phyloP scores from a whole-genome alignment of 2,888 invertebrate species.

The Epistrophella euchroma region DNA sequence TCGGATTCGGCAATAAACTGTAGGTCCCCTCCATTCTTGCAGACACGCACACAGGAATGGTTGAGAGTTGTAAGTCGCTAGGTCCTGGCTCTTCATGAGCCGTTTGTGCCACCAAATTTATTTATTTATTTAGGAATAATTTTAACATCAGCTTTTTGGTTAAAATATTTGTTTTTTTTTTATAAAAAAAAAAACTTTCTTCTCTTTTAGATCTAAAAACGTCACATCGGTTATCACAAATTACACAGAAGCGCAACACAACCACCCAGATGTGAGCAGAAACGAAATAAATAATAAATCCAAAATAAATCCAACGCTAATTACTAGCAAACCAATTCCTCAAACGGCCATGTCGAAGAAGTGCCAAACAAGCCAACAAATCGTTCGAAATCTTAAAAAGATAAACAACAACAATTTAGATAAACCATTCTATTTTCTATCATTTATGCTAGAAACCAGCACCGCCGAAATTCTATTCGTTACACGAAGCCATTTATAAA shows the following conservation, averaged over 20 bases:
- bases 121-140: no score
- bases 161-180: no score
- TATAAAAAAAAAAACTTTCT: not conserved
- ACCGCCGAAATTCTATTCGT: conserved; percentile 61
- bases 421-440: conserved; percentile 65
- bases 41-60: no score
- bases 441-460: conserved; percentile 53
- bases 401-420: conserved; percentile 41
- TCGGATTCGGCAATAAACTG: no score
- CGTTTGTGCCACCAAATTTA: no score
- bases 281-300: conserved; percentile 50
- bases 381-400: conserved; percentile 56
- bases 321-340: conserved; percentile 45
- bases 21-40: no score
- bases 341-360: conserved; percentile 74
- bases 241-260: conserved; percentile 26
- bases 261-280: conserved; percentile 43
- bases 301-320: conserved; percentile 60
- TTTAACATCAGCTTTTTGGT: no score
- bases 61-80: no score
- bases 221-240: conserved; percentile 14
- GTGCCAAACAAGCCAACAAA: conserved; percentile 73
- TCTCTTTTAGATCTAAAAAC: conserved; percentile 45
- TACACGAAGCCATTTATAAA: conserved; percentile 52
- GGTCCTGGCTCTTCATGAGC: no score